Evolutionary conservation across 2,113 vertebrate genomes (phyloP), one percentile per base, ranked within the genome.

Genomic region (Bubo scandiacus): DNA sequence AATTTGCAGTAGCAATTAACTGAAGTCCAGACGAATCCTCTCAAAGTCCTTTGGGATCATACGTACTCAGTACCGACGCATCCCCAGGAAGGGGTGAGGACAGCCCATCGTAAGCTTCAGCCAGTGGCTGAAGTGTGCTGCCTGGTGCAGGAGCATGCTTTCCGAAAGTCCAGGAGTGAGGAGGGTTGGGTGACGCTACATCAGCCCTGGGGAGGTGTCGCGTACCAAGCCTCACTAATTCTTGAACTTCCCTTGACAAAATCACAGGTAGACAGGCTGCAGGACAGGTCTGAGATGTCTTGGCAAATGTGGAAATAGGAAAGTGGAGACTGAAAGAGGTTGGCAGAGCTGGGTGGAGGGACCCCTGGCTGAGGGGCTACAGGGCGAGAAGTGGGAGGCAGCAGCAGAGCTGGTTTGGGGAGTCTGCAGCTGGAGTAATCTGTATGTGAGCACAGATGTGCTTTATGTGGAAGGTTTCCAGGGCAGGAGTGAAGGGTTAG

Each of bases 1-100:
- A 89, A 96, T 91, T 95, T 94, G 86, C 73, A 79, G 89, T 22
- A 77, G 74, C 77, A 88, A 94, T 95, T 95, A 92, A 82, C 45
- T 66, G 74, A 84, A 91, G 89, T 90, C 62, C 54, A 58, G 74
- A 18, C 6, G 9, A 51, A 90, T 26, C 55, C 22, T 73, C 29
- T 20, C 3, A 0, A 42, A 80, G 13, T 26, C 81, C 36, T 91
- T 74, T 63, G 51, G 38, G 84, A n/a, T 54, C 1, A 0, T 10
- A 27, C 0, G 2, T 58, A 23, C n/a, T 74, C 1, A 0, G 21
- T 78, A 55, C 55, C 16, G 52, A 0, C 0, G 3, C 12, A 18
- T 71, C 19, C 34, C 8, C 2, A 15, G 52, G 70, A 80, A 91
- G 30, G 27, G 30, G 9, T 58, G 49, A 92, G 36, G 27, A 42